Conservation (phyloP, 2,888 invertebrate species). For the Cryptophagus acutangulus region DNA sequence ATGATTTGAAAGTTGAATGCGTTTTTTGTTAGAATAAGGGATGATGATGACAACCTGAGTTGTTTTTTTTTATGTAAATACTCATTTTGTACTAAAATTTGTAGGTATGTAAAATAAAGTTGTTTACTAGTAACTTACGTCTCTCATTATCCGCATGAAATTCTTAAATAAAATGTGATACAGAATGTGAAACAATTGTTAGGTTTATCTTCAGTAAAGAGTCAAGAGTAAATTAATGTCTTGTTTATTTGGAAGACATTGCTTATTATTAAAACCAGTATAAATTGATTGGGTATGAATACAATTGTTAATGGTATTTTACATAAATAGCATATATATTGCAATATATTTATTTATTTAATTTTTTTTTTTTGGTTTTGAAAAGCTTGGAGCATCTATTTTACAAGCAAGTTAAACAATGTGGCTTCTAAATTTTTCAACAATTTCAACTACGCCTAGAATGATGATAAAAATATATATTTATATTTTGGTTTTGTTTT, state of each 20-base stretch:
- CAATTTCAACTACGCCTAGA: not conserved
- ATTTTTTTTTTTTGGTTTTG: slow-evolving; percentile 16
- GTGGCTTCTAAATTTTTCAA: slow-evolving; percentile 2
- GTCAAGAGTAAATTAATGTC: no score
- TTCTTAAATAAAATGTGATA: no score
- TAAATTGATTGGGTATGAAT: slow-evolving; percentile 48
- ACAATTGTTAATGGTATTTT: slow-evolving; percentile 35
- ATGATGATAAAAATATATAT: not conserved
- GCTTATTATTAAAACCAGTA: slow-evolving; percentile 48
- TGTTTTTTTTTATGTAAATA: slow-evolving; percentile 18
- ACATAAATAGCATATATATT: slow-evolving; percentile 28
- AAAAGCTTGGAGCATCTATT: slow-evolving; percentile 30
- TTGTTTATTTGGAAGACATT: slow-evolving; percentile 50
- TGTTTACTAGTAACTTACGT: no score
- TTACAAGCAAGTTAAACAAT: slow-evolving; percentile 33
- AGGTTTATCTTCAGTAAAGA: no score
- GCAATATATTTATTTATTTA: slow-evolving; percentile 19
- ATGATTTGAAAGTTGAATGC: slow-evolving; percentile 11
- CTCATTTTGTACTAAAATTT: slow-evolving; percentile 22
- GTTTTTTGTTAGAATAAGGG: slow-evolving; percentile 13
- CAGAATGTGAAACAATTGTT: no score
- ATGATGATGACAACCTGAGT: slow-evolving; percentile 4
- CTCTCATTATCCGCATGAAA: no score
- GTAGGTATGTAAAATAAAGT: not conserved
- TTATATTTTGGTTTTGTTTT: not conserved